A percentile compares a stretch with the other conserved stretches of the same genome.
phyloP scores from a whole-genome alignment of 2,888 invertebrate genomes.

The Melolontha melolontha region DNA sequence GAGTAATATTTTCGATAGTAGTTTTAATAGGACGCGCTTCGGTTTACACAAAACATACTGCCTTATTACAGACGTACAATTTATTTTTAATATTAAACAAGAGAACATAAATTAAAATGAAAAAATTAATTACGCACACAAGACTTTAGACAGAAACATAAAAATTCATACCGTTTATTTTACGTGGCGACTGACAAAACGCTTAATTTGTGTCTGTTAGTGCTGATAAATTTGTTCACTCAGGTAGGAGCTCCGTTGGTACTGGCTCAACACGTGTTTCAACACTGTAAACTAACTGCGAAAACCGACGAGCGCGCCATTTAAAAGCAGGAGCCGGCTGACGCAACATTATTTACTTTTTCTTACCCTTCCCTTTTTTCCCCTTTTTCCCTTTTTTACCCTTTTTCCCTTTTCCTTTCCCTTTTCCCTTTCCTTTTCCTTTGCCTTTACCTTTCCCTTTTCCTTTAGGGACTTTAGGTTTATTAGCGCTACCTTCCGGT shows the following conservation, averaged over 20 bases:
- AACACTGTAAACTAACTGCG: constrained; percentile 6
- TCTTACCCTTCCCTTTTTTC: constrained; percentile 27
- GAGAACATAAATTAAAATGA: constrained; percentile 1
- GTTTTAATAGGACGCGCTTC: too few relatives aligned
- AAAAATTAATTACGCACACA: constrained; percentile 24
- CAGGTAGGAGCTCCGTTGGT: not conserved
- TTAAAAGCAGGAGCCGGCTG: constrained; percentile 28
- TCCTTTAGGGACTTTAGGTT: constrained; percentile 46
- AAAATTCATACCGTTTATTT: constrained; percentile 38
- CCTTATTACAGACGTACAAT: not conserved
- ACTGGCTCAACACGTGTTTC: constrained; percentile 29
- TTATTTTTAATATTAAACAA: constrained; percentile 19
- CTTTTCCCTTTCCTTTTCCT: constrained; percentile 46
- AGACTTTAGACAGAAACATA: constrained; percentile 17
- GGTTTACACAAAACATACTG: too few relatives aligned
- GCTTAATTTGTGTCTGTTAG: constrained; percentile 22
- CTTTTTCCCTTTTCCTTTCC: constrained; percentile 41
- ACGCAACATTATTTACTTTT: constrained; percentile 29
- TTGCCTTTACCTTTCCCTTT: constrained; percentile 46
- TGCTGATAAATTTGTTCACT: not conserved
- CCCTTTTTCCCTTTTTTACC: constrained; percentile 23
- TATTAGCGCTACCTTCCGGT: constrained; percentile 45
- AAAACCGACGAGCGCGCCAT: constrained; percentile 3
- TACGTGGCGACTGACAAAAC: constrained; percentile 19
- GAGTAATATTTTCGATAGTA: too few relatives aligned